phyloP scores from a whole-genome alignment of 1,140 invertebrate species.

The Conopomorpha cramerella region DNA sequence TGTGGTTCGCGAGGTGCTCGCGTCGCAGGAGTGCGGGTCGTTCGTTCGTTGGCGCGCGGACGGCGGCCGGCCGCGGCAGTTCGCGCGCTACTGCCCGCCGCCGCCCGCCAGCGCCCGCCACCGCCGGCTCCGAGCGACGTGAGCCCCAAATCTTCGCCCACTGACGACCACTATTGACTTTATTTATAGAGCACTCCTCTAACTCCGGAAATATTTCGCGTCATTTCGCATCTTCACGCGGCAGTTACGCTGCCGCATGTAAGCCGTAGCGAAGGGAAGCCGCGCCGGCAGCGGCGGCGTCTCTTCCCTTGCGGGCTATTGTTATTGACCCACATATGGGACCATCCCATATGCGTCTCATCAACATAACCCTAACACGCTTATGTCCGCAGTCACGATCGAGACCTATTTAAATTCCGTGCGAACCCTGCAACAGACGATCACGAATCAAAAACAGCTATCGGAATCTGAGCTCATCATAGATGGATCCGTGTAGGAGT shows the following conservation, averaged over 20 bases:
- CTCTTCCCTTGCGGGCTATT: too few relatives aligned
- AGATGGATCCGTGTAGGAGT: too few relatives aligned
- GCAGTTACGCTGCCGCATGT: slow-evolving; percentile 10
- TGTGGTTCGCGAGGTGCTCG: slow-evolving; percentile 23
- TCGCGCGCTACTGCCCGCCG: slow-evolving; percentile 44
- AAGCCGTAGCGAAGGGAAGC: too few relatives aligned
- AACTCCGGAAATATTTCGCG: slow-evolving; percentile 60
- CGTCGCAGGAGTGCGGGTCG: slow-evolving; percentile 50
- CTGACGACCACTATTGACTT: slow-evolving; percentile 45
- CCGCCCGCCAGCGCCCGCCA: slow-evolving; percentile 34
- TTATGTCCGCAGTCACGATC: too few relatives aligned
- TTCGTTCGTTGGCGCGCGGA: slow-evolving; percentile 55
- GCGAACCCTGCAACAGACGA: too few relatives aligned
- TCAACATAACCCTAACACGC: too few relatives aligned
- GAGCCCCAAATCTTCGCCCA: slow-evolving; percentile 52
- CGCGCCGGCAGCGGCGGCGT: too few relatives aligned
- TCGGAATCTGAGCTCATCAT: too few relatives aligned
- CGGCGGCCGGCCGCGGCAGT: slow-evolving; percentile 47
- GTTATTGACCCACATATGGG: too few relatives aligned
- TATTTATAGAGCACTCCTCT: slow-evolving; percentile 56
- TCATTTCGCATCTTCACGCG: slow-evolving; percentile 49
- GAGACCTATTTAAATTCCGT: too few relatives aligned
- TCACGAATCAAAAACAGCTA: too few relatives aligned
- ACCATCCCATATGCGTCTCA: too few relatives aligned
- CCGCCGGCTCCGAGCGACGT: slow-evolving; percentile 18